Evolutionary conservation across 2,888 invertebrate genomes (phyloP).

Genomic region (Hirtodrosophila histrioides): DNA sequence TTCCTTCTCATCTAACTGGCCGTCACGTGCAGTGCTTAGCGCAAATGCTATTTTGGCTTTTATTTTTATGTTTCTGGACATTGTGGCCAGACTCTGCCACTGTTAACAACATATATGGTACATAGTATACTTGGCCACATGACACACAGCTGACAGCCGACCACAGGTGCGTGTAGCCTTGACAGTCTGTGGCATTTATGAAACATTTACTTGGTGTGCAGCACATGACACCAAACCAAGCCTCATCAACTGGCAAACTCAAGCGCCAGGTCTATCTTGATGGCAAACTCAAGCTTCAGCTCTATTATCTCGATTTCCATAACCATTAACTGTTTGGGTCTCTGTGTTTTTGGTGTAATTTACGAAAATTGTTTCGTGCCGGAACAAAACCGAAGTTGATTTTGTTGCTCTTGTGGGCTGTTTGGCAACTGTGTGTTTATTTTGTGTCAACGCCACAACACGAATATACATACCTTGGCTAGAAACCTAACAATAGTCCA

Average conservation of each 20-base stretch:
- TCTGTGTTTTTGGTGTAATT: background rate
- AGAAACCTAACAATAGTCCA: background rate
- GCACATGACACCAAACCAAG: conserved; percentile 22
- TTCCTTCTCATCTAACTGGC: background rate
- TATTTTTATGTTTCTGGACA: conserved; percentile 23
- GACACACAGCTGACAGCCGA: conserved; percentile 15
- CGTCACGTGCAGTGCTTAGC: conserved; percentile 60
- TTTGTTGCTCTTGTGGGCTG: background rate
- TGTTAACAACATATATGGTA: conserved; percentile 5
- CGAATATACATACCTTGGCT: background rate
- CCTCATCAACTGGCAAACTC: background rate
- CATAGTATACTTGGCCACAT: conserved; percentile 22
- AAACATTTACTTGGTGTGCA: conserved; percentile 64
- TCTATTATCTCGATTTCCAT: conserved; percentile 9
- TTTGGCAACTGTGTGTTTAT: conserved; percentile 10
- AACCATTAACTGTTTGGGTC: conserved; percentile 2
- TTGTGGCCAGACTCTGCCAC: conserved; percentile 11
- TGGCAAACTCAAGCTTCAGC: background rate
- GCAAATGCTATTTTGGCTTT: conserved; percentile 39
- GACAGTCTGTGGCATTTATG: conserved; percentile 58
- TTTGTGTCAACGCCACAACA: conserved; percentile 7
- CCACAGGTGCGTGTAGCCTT: conserved; percentile 52
- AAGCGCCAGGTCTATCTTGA: background rate
- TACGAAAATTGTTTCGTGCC: conserved; percentile 20
- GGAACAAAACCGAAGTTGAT: conserved; percentile 5